phyloP scores from a whole-genome alignment of 2,113 vertebrate species.

The Carlito syrichta region DNA sequence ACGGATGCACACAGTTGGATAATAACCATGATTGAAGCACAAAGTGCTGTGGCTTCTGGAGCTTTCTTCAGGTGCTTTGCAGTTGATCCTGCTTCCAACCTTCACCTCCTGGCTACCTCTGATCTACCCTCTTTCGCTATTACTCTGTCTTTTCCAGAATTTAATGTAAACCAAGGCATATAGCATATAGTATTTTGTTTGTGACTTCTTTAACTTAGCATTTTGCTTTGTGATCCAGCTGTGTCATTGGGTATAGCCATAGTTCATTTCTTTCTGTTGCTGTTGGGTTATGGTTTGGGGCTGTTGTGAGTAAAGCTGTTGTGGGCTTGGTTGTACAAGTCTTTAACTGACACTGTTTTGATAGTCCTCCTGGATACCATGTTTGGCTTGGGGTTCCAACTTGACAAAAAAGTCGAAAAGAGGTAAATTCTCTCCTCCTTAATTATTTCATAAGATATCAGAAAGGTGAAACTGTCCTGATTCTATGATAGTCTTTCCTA shows the following conservation, averaged over 20 bases:
- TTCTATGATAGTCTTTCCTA: background rate
- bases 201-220: background rate
- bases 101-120: background rate
- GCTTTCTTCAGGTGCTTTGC: background rate
- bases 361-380: background rate
- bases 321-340: background rate
- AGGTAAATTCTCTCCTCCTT: background rate
- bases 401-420: background rate
- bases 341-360: background rate
- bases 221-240: background rate
- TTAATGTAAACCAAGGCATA: background rate
- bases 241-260: background rate
- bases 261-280: background rate
- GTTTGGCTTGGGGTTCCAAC: background rate
- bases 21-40: background rate
- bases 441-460: background rate
- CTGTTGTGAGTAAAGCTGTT: background rate
- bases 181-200: background rate
- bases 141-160: background rate
- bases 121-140: background rate
- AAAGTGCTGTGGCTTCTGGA: fast-evolving
- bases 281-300: background rate
- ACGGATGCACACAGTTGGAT: background rate
- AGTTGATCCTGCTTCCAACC: fast-evolving
- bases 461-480: background rate